Conservation (phyloP, 2,113 vertebrate species). For the Nicator chloris region DNA sequence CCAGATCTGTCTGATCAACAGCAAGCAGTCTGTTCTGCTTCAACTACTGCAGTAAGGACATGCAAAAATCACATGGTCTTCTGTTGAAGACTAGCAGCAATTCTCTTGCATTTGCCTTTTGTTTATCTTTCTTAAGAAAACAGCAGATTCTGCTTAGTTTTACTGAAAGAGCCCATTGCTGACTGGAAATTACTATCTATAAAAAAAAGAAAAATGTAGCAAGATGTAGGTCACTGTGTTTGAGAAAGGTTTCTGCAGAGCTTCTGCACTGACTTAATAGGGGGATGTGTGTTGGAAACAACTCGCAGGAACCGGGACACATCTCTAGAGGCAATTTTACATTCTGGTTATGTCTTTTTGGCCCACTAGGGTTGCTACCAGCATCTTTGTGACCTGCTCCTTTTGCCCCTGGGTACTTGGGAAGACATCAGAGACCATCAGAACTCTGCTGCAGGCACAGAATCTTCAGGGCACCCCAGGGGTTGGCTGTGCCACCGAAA, state of each 20-base stretch:
- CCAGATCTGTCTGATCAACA: neutral
- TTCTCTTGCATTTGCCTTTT: neutral
- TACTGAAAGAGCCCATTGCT: neutral
- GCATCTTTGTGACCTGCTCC: neutral
- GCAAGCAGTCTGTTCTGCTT: neutral
- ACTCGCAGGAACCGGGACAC: accelerated
- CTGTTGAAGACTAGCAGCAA: neutral
- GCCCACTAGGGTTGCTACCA: neutral
- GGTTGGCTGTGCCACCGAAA: neutral
- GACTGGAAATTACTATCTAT: neutral
- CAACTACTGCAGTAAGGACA: neutral
- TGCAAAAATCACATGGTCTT: neutral
- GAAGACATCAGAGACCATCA: neutral
- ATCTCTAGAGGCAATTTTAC: neutral
- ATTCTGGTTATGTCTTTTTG: neutral
- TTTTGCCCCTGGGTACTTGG: neutral
- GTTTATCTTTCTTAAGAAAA: constrained; percentile 25
- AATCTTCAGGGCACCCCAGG: neutral
- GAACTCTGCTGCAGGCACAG: neutral
- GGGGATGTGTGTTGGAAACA: accelerated
- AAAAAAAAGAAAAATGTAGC: neutral
- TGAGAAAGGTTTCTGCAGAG: neutral
- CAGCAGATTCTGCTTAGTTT: neutral
- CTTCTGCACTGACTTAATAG: neutral
- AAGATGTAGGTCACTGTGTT: neutral